phyloP scores from a whole-genome alignment of 2,113 vertebrate species.

The Empidonax traillii region DNA sequence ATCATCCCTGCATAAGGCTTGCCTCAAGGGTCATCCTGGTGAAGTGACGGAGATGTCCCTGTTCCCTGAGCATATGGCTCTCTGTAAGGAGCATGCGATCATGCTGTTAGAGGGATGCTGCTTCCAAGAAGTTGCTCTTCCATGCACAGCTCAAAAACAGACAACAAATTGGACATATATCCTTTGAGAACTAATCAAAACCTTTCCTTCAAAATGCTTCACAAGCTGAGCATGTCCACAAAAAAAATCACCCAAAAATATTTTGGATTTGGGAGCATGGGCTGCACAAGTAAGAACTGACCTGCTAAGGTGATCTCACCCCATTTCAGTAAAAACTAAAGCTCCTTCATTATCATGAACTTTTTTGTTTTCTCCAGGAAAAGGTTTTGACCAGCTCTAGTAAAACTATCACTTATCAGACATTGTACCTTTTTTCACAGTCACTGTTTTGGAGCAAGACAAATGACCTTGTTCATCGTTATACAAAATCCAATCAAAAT shows the following conservation, averaged over 20 bases:
- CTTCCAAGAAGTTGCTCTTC: neutral
- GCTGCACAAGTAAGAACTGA: neutral
- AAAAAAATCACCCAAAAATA: neutral
- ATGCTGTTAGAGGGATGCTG: neutral
- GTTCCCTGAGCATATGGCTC: neutral
- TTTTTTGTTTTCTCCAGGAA: neutral
- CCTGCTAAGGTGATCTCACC: neutral
- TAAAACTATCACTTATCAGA: neutral
- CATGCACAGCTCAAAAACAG: neutral
- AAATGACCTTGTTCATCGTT: conserved; percentile 68
- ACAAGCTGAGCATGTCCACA: neutral
- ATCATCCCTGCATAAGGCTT: neutral
- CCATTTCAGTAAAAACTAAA: neutral
- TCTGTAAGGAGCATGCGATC: neutral
- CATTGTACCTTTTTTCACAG: conserved; percentile 63
- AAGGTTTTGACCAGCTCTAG: neutral
- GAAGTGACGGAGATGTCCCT: neutral
- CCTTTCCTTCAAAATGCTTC: neutral
- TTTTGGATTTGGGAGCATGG: neutral
- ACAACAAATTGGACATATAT: neutral
- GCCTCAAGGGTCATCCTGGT: neutral
- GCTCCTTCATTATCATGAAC: neutral
- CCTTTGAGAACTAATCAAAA: neutral
- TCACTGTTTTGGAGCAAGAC: conserved; percentile 90
- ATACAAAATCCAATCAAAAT: conserved; percentile 56